A percentile compares a stretch with the other conserved stretches of the same genome.
These are phyloP conservation scores for Dorcus hopei DNA, from an alignment of 2,888 invertebrate genomes.

Conservation along the genomic window DNA sequence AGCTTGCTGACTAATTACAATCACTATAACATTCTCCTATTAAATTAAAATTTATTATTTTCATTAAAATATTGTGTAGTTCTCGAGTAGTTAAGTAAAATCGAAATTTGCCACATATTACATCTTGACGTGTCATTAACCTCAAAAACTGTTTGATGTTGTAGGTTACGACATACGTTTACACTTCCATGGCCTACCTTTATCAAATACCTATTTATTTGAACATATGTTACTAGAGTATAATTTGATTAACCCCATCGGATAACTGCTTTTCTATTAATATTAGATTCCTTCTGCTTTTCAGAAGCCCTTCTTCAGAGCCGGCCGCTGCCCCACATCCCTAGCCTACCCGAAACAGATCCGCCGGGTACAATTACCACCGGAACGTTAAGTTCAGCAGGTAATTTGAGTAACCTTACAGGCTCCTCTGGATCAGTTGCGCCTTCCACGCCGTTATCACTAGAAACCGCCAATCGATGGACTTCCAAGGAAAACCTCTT, in stretches of 20 bases:
- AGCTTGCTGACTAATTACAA: no score
- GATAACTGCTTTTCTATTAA: slow-evolving; percentile 2
- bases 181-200: no score
- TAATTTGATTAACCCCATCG: neutral
- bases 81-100: no score
- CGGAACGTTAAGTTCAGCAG: slow-evolving; percentile 43
- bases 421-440: slow-evolving; percentile 45
- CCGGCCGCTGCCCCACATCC: slow-evolving; percentile 91
- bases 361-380: slow-evolving; percentile 49
- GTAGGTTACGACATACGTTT: no score
- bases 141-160: no score
- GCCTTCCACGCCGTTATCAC: slow-evolving; percentile 49
- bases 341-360: slow-evolving; percentile 74
- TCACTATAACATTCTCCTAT: no score
- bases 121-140: no score
- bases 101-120: no score
- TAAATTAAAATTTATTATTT: no score
- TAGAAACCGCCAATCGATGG: slow-evolving; percentile 72
- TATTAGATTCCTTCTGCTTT: slow-evolving; percentile 42
- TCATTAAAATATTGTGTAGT: no score
- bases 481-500: slow-evolving; percentile 95
- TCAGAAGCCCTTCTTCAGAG: slow-evolving; percentile 91
- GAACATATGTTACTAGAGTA: no score
- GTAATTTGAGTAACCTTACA: slow-evolving; percentile 44
- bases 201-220: no score